Conservation (phyloP, 2,888 invertebrate species). For the Pseudoips prasinana region DNA sequence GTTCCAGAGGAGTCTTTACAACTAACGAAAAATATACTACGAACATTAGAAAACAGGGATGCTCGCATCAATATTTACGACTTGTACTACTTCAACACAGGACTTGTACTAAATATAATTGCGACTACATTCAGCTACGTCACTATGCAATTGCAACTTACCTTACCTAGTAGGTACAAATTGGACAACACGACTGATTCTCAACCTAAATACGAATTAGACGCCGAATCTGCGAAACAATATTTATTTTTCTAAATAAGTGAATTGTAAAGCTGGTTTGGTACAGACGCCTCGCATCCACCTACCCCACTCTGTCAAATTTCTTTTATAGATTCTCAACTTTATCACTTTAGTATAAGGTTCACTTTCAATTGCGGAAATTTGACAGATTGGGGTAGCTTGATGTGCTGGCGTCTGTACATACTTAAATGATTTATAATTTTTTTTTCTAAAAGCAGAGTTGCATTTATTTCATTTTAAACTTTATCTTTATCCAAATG, state of each 20-base stretch:
- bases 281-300: too few species aligned
- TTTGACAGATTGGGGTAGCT: too few species aligned
- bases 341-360: too few species aligned
- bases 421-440: too few species aligned
- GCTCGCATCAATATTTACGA: constrained; percentile 39
- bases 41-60: constrained; percentile 39
- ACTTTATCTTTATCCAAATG: too few species aligned
- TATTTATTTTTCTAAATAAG: constrained; percentile 12
- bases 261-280: not conserved
- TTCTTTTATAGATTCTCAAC: too few species aligned
- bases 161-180: constrained; percentile 34
- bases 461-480: too few species aligned
- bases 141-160: constrained; percentile 55
- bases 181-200: constrained; percentile 13
- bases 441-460: too few species aligned
- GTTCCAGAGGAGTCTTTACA: constrained; percentile 47
- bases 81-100: constrained; percentile 41
- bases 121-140: constrained; percentile 57
- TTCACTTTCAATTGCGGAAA: too few species aligned
- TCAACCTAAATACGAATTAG: constrained; percentile 9
- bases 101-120: constrained; percentile 39
- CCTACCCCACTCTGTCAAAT: too few species aligned
- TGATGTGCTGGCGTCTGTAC: too few species aligned
- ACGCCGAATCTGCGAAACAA: constrained; percentile 11
- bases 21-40: constrained; percentile 42